A percentile compares a stretch with the other conserved stretches of the same genome.
Conservation (phyloP, 2,888 invertebrate genomes). For the Galeopsomyia nigrocyanea region DNA sequence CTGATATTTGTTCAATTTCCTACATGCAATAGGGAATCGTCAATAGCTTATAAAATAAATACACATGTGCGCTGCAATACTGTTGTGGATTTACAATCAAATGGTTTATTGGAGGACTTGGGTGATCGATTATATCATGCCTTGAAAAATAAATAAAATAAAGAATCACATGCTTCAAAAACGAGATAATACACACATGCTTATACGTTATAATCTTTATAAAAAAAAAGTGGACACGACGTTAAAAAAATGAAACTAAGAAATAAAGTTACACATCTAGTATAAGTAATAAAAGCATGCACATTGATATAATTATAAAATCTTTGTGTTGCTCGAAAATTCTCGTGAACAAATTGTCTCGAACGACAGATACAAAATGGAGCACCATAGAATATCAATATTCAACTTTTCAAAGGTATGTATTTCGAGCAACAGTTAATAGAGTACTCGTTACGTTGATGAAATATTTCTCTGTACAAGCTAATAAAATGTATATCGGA, state of each 20-base stretch:
- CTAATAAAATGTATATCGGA: no score
- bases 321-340: constrained; percentile 25
- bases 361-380: neutral
- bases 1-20: no score
- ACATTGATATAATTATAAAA: constrained; percentile 23
- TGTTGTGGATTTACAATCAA: constrained; percentile 58
- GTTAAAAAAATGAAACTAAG: constrained; percentile 37
- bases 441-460: constrained; percentile 13
- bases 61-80: constrained; percentile 60
- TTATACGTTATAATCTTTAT: constrained; percentile 37
- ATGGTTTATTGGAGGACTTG: constrained; percentile 65
- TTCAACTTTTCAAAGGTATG: constrained; percentile 8
- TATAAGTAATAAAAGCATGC: constrained; percentile 45
- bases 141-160: constrained; percentile 50
- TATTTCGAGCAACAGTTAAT: constrained; percentile 27
- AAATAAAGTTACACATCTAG: constrained; percentile 33
- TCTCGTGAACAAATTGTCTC: constrained; percentile 8
- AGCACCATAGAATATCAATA: constrained; percentile 25
- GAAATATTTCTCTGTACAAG: constrained; percentile 24
- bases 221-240: constrained; percentile 43
- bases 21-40: no score
- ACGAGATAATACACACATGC: constrained; percentile 47
- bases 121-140: constrained; percentile 64
- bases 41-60: constrained; percentile 54
- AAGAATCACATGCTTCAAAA: constrained; percentile 47